These are phyloP conservation scores for Temnothorax curvispinosus DNA, from an alignment of 1,140 invertebrate species.

Conservation along the genomic window DNA sequence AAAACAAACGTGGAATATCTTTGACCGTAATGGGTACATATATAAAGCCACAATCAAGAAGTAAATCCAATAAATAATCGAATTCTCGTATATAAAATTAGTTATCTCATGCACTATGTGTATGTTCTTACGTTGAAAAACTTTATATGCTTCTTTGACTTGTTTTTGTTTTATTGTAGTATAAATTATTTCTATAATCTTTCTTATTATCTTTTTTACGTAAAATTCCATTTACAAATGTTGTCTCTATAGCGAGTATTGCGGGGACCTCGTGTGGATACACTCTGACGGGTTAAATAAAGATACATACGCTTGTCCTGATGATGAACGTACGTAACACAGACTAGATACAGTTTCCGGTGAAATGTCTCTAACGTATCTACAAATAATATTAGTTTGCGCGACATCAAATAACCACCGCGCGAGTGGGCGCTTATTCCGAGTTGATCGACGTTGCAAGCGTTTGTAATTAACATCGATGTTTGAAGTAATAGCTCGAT, in stretches of 20 bases:
- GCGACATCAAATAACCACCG: conserved; percentile 15
- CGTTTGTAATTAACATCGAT: conserved; percentile 23
- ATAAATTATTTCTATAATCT: not conserved
- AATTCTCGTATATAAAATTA: not conserved
- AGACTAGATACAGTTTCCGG: not conserved
- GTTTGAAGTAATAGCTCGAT: conserved; percentile 1
- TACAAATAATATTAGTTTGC: conserved; percentile 39
- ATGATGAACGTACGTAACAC: not conserved
- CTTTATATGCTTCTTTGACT: not conserved
- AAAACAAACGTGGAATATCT: conserved; percentile 21
- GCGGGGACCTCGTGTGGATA: not conserved
- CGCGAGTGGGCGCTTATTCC: not conserved
- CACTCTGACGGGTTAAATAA: conserved; percentile 7
- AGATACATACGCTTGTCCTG: not conserved
- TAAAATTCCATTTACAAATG: not conserved
- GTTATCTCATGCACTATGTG: not conserved
- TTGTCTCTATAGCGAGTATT: not conserved
- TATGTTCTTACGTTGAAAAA: not conserved
- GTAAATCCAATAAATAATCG: not conserved
- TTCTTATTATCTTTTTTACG: not conserved
- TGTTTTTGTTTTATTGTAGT: not conserved
- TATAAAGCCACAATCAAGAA: not conserved
- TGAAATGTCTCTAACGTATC: conserved; percentile 16
- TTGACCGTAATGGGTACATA: not conserved
- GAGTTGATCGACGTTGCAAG: conserved; percentile 16